A percentile compares a stretch with the other conserved stretches of the same genome.
Conservation (phyloP, 2,888 invertebrate genomes). For the Stenolophus ochropezus region DNA sequence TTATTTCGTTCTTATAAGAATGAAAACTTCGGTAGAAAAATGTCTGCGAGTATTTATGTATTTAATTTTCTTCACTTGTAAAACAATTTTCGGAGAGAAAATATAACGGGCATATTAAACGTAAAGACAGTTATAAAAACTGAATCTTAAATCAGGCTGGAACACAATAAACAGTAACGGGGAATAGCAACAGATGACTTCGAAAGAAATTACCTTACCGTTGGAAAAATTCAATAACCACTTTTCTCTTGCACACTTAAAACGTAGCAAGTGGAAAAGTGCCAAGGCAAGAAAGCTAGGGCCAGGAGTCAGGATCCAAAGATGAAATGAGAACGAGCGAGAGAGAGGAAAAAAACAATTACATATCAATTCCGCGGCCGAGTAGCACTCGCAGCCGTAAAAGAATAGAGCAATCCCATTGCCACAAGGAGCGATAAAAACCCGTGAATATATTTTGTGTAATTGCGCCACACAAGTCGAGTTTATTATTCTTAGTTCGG, state of each 20-base stretch:
- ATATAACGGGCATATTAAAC: slow-evolving; percentile 32
- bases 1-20: too few species aligned
- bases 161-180: slow-evolving; percentile 45
- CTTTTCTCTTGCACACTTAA: slow-evolving; percentile 54
- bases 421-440: slow-evolving; percentile 74
- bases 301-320: slow-evolving; percentile 16
- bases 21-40: neutral
- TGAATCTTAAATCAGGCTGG: slow-evolving; percentile 42
- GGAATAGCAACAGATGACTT: slow-evolving; percentile 48
- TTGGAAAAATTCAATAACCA: slow-evolving; percentile 53
- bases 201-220: slow-evolving; percentile 47
- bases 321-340: slow-evolving; percentile 19
- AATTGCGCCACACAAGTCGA: slow-evolving; percentile 74
- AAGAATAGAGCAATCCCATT: slow-evolving; percentile 72
- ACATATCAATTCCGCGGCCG: slow-evolving; percentile 72
- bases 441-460: slow-evolving; percentile 75
- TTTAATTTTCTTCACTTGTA: slow-evolving; percentile 11
- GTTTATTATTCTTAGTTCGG: slow-evolving; percentile 73
- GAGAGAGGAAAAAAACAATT: slow-evolving; percentile 69
- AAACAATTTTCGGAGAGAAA: slow-evolving; percentile 13
- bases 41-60: neutral
- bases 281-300: too few species aligned
- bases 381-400: slow-evolving; percentile 71
- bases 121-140: slow-evolving; percentile 46
- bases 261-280: slow-evolving; percentile 27